Percentiles rank a stretch among this genome's conserved stretches.
These are phyloP conservation scores for Scaptomyza montana DNA, from an alignment of 1,140 invertebrate species.

Conservation along the genomic window DNA sequence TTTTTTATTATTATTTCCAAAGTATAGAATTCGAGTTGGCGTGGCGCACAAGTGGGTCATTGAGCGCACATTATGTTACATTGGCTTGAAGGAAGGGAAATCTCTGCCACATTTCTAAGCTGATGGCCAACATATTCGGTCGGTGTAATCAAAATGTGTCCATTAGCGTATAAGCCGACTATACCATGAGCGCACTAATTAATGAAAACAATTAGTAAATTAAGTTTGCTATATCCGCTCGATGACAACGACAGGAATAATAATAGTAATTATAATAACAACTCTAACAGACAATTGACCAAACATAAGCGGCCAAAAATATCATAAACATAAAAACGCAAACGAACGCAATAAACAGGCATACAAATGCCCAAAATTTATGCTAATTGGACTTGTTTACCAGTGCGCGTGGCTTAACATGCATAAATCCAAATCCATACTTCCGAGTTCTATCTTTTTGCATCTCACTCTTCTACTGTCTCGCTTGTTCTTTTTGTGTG, in stretches of 20 bases:
- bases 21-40: conserved; percentile 18
- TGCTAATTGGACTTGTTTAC: conserved; percentile 80
- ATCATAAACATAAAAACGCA: conserved; percentile 79
- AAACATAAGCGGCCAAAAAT: conserved; percentile 43
- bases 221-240: conserved; percentile 64
- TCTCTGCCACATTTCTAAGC: conserved; percentile 1
- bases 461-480: neutral
- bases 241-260: conserved; percentile 38
- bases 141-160: conserved; percentile 32
- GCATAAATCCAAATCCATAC: conserved; percentile 42
- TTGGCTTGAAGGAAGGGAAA: neutral
- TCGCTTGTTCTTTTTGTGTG: neutral
- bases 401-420: conserved; percentile 68
- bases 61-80: conserved; percentile 27
- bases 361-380: conserved; percentile 71
- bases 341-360: conserved; percentile 75
- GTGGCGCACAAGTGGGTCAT: conserved; percentile 62
- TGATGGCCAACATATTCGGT: conserved; percentile 39
- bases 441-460: neutral
- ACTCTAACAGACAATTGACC: conserved; percentile 32
- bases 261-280: conserved; percentile 35
- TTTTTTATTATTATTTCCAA: conserved; percentile 13
- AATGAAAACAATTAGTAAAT: conserved; percentile 81
- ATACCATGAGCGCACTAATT: conserved; percentile 54
- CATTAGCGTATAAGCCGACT: conserved; percentile 38